These are phyloP conservation scores for Melanotaenia boesemani DNA, from an alignment of 2,797 vertebrate species.

Conservation along the genomic window DNA sequence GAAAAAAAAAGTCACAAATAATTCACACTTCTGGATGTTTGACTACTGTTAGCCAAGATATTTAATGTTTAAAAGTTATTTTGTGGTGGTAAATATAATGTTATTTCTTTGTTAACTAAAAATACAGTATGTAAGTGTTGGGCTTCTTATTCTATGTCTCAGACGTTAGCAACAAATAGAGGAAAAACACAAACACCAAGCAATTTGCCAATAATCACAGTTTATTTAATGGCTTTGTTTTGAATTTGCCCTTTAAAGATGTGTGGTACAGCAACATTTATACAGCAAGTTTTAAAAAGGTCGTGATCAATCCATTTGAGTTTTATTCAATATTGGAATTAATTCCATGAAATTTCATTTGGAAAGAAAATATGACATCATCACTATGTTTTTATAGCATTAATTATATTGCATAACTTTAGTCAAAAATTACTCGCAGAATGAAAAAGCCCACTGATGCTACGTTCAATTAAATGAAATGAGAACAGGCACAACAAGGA, in stretches of 20 bases:
- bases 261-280: not conserved
- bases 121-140: not conserved
- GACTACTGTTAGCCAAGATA: not conserved
- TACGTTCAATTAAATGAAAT: conserved; percentile 24
- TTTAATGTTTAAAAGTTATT: not conserved
- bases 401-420: not conserved
- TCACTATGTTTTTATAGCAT: not conserved
- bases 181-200: not conserved
- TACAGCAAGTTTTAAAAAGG: not conserved
- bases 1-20: not conserved
- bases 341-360: not conserved
- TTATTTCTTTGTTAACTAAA: not conserved
- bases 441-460: conserved; percentile 11
- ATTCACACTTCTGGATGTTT: not conserved
- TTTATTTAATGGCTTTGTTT: not conserved
- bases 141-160: not conserved
- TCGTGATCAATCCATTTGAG: not conserved
- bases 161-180: not conserved
- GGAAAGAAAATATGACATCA: not conserved
- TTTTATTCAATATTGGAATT: not conserved
- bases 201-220: not conserved
- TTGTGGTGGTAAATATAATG: not conserved
- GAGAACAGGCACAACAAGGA: conserved; percentile 17
- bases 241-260: not conserved
- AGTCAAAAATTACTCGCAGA: not conserved